Percentiles rank a stretch among this genome's conserved stretches.
phyloP scores from a whole-genome alignment of 2,113 vertebrate genomes.

The Cyrtonyx montezumae region DNA sequence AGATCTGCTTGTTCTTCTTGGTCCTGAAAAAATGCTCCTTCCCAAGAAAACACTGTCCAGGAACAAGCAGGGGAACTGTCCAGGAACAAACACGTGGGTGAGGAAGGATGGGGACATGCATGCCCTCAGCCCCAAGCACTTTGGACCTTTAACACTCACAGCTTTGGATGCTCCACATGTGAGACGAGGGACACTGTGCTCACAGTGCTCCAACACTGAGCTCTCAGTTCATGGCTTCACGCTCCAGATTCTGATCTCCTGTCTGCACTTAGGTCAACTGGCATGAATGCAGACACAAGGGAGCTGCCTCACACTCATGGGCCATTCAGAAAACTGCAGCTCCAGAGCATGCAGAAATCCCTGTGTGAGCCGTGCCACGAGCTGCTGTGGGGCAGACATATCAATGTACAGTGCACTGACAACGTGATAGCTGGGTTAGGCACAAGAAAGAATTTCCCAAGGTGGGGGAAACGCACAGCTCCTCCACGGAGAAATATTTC shows the following conservation, averaged over 20 bases:
- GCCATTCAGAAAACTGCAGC: background rate
- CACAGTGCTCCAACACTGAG: background rate
- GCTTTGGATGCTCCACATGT: background rate
- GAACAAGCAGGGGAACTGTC: too few species aligned
- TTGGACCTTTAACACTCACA: background rate
- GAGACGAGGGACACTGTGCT: background rate
- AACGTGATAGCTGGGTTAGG: background rate
- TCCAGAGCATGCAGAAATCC: background rate
- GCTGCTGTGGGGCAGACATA: background rate
- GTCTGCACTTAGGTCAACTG: background rate
- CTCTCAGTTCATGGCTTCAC: background rate
- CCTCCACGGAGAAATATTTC: slow-evolving; percentile 1
- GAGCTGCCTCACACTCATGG: background rate
- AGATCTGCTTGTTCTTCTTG: too few species aligned
- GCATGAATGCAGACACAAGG: fast-evolving
- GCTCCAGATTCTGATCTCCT: background rate
- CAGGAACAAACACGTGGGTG: fast-evolving
- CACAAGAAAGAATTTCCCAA: background rate
- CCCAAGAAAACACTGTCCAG: too few species aligned
- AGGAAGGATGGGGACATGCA: background rate
- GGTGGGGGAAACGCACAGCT: background rate
- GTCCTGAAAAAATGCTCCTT: background rate
- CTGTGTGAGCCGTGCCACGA: background rate
- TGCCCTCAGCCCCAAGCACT: background rate
- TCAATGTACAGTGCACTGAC: background rate